Evolutionary conservation across 2,113 vertebrate species (phyloP).

Genomic region (Centropus bengalensis): DNA sequence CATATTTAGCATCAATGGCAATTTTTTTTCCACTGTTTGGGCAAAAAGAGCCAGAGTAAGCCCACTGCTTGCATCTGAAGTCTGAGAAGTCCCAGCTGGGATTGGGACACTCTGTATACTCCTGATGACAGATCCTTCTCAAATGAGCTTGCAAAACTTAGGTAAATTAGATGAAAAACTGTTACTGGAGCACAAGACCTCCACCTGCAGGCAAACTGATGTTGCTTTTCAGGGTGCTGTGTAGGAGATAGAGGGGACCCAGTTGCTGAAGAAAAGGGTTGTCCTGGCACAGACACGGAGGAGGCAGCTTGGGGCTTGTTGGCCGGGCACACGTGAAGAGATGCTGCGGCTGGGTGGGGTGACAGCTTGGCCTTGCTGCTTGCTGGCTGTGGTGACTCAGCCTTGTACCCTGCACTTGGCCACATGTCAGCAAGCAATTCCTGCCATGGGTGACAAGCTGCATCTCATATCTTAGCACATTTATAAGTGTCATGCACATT

Average conservation of each 20-base stretch:
- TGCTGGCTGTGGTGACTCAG: not conserved
- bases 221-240: not conserved
- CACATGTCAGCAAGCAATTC: not conserved
- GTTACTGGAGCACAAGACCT: not conserved
- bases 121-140: not conserved
- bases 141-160: not conserved
- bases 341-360: not conserved
- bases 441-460: rapidly evolving
- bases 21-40: not conserved
- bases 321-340: not conserved
- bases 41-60: not conserved
- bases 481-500: not conserved
- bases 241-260: not conserved
- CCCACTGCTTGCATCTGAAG: not conserved
- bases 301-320: not conserved
- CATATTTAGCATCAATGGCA: not conserved
- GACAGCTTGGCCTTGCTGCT: not conserved
- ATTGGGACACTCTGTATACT: not conserved
- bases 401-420: not conserved
- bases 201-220: not conserved
- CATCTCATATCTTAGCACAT: not conserved
- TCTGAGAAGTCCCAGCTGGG: not conserved
- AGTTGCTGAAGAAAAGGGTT: not conserved
- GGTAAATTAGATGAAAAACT: not conserved
- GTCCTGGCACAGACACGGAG: not conserved